These are phyloP conservation scores for Eurois occulta DNA, from an alignment of 2,888 invertebrate genomes.

Conservation along the genomic window DNA sequence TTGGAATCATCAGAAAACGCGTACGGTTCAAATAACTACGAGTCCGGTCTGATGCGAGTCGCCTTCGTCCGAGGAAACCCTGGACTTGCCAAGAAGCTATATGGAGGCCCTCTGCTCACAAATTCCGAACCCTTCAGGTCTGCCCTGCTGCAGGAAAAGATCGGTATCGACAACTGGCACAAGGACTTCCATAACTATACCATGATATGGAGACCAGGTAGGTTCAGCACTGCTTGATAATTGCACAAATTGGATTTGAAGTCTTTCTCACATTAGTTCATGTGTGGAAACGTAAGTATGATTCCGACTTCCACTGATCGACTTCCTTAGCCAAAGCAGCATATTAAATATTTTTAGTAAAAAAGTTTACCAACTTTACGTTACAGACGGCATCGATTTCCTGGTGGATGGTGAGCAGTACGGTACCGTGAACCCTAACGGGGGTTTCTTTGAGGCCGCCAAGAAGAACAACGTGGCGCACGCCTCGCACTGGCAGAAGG, in stretches of 20 bases:
- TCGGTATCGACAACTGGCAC: conserved; percentile 88
- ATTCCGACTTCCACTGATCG: not conserved
- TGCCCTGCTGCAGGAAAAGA: conserved; percentile 78
- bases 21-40: conserved; percentile 91
- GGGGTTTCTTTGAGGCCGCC: conserved; percentile 83
- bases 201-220: conserved; percentile 92
- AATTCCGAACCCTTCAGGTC: conserved; percentile 86
- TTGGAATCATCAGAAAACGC: conserved; percentile 91
- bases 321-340: not conserved
- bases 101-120: conserved; percentile 82
- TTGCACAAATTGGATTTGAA: not conserved
- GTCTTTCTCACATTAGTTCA: not conserved
- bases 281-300: not conserved
- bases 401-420: conserved; percentile 89
- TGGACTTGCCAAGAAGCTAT: conserved; percentile 79
- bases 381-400: conserved; percentile 86
- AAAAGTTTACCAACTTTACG: not conserved
- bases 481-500: conserved; percentile 81
- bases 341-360: not conserved
- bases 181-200: conserved; percentile 92
- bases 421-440: conserved; percentile 85
- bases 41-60: conserved; percentile 93
- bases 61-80: conserved; percentile 93
- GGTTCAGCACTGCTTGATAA: not conserved
- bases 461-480: conserved; percentile 81